A percentile compares a stretch with the other conserved stretches of the same genome.
Conservation (phyloP, 2,113 vertebrate species). For the Nyctereutes procyonoides region DNA sequence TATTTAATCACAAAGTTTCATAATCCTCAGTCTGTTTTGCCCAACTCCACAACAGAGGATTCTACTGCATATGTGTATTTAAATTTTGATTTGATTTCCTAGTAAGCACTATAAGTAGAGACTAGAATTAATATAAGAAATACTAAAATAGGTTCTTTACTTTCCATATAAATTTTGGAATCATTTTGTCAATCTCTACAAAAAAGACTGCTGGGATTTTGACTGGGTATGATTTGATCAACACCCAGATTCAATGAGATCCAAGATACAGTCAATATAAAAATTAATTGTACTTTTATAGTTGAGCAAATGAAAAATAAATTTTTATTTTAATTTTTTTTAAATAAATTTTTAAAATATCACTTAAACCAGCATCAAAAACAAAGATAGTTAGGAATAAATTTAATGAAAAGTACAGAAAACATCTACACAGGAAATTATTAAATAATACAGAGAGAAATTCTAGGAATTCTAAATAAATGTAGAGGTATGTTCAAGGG, state of each 20-base stretch:
- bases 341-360: no score
- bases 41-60: not conserved
- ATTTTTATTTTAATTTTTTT: no score
- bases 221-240: not conserved
- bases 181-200: not conserved
- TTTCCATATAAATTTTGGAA: constrained; percentile 14
- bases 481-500: not conserved
- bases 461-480: not conserved
- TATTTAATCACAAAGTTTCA: not conserved
- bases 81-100: not conserved
- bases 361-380: constrained; percentile 30
- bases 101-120: not conserved
- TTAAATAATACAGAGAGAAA: not conserved
- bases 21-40: not conserved
- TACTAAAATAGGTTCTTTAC: not conserved
- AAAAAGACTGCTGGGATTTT: not conserved
- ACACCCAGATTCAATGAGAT: not conserved
- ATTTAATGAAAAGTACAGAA: not conserved
- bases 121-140: constrained; percentile 12
- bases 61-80: not conserved
- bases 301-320: not conserved
- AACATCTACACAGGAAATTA: not conserved
- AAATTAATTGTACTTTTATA: not conserved
- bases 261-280: not conserved
- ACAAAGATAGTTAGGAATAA: not conserved